Evolutionary conservation across 2,113 vertebrate genomes (phyloP).

Genomic region (Chloebia gouldiae): DNA sequence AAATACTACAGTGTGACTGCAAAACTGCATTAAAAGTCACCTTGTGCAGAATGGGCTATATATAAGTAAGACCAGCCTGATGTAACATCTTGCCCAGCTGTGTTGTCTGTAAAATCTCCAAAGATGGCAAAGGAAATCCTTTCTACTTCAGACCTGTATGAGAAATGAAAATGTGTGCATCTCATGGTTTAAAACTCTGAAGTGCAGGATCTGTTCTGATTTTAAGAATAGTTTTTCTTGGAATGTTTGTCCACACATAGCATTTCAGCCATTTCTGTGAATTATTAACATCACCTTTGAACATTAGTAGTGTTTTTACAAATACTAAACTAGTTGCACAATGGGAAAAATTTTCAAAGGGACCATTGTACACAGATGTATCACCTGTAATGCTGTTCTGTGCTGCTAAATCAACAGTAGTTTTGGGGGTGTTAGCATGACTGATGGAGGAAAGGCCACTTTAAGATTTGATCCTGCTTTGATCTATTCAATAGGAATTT

Average conservation of each 20-base stretch:
- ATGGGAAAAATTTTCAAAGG: slow-evolving; percentile 5
- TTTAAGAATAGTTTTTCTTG: background rate
- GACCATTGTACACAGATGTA: background rate
- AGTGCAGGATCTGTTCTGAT: background rate
- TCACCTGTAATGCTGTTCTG: background rate
- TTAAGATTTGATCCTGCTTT: background rate
- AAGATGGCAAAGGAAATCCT: background rate
- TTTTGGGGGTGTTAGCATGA: background rate
- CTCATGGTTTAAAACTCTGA: background rate
- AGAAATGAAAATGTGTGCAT: background rate
- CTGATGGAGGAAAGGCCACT: background rate
- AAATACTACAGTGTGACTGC: background rate
- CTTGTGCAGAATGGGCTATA: background rate
- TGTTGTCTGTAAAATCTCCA: background rate
- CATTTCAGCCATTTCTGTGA: background rate
- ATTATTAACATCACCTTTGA: slow-evolving; percentile 16
- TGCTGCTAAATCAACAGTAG: background rate
- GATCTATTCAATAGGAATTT: background rate
- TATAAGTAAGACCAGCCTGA: background rate
- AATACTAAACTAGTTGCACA: background rate
- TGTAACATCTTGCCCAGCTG: background rate
- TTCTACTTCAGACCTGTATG: background rate
- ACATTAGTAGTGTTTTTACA: background rate
- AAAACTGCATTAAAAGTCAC: background rate
- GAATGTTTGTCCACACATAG: background rate